Evolutionary conservation across 2,113 vertebrate species (phyloP).

Genomic region (Eclectus roratus): DNA sequence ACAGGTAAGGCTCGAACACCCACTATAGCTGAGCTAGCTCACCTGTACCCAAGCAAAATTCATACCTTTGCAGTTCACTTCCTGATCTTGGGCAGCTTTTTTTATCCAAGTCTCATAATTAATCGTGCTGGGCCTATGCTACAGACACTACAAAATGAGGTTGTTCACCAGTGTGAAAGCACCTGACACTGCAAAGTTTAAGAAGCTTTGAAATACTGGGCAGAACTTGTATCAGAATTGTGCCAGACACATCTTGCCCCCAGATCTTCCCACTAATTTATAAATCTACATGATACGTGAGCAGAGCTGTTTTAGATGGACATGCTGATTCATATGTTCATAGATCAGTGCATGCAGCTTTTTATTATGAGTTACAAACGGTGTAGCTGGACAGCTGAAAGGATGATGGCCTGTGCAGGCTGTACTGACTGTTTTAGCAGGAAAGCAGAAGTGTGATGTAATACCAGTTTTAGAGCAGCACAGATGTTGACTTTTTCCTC

Average conservation of each 20-base stretch:
- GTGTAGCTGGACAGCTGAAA: background rate
- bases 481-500: background rate
- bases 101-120: background rate
- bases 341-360: background rate
- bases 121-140: too few species aligned
- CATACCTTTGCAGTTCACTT: background rate
- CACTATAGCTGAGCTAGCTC: background rate
- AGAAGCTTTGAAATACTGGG: background rate
- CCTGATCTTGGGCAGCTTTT: background rate
- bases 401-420: background rate
- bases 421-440: background rate
- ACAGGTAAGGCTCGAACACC: background rate
- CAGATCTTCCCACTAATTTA: background rate
- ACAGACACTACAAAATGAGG: background rate
- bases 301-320: background rate
- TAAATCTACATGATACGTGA: background rate
- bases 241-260: background rate
- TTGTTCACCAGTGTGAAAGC: background rate
- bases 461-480: background rate
- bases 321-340: background rate
- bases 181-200: background rate
- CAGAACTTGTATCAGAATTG: background rate
- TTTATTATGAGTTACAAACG: background rate
- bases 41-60: background rate
- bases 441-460: background rate